phyloP scores from a whole-genome alignment of 2,888 invertebrate species.

The Siphonodentalium dalli region DNA sequence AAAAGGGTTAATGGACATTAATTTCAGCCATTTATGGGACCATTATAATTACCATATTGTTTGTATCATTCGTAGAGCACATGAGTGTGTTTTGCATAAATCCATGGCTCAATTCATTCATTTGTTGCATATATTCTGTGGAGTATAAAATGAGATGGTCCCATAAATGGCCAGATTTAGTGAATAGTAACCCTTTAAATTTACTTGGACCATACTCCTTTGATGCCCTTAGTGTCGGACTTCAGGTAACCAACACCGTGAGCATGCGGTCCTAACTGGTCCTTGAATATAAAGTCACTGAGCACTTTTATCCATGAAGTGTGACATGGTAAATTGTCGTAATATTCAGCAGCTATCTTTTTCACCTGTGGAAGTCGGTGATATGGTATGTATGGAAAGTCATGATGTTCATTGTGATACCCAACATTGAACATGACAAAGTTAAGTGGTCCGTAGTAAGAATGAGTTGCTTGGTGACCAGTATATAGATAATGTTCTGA shows the following conservation, averaged over 20 bases:
- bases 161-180: no score
- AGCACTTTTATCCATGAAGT: constrained; percentile 92
- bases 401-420: constrained; percentile 65
- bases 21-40: no score
- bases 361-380: constrained; percentile 60
- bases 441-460: constrained; percentile 65
- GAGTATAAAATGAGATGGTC: no score
- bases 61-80: no score
- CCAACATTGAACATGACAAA: constrained; percentile 63
- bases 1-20: no score
- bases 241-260: constrained; percentile 69
- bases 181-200: no score
- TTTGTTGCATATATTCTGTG: no score
- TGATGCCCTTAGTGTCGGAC: no score
- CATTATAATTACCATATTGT: no score
- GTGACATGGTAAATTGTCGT: constrained; percentile 91
- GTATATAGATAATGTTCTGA: constrained; percentile 64
- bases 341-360: constrained; percentile 83
- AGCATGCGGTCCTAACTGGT: constrained; percentile 94
- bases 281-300: constrained; percentile 94
- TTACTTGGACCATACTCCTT: no score
- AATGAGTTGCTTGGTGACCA: constrained; percentile 60
- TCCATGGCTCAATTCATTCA: no score
- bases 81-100: no score
- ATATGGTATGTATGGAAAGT: constrained; percentile 65